Base-by-base conservation (phyloP, 2,888 invertebrate genomes). In the Pseudococcus jackbeardsleyi region DNA sequence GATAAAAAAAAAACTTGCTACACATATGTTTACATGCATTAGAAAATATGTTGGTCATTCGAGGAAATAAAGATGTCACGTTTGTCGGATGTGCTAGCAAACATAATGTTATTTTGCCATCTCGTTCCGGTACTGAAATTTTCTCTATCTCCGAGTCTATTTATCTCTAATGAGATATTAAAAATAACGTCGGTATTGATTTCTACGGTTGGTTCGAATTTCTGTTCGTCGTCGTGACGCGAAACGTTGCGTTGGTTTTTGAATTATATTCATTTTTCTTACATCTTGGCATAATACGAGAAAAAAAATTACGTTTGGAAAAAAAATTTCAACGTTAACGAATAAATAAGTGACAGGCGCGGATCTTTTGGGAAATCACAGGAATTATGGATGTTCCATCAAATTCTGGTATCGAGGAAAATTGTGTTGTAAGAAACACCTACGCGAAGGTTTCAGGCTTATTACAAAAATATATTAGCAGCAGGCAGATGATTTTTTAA, bases 101-200 rank as follows among this genome's bases (percentile, higher is more conserved):
- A 64, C 22, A 22, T 64, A 19, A 64, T 19, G 22, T 22, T 22
- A 3, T 22, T 64, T 64, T 64, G 8, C 11, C 1, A 64, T 64
- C 64, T 19, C 9, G 64, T 64, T 64, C 22, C 22, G 19, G 59
- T 59, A 8, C n/a, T 59, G 17, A 33, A 33, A 33, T 59, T 59
- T n/a, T 59, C 48, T 50, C 48, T 50, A 12, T 50, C 15, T 12
- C 1, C 11, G 11, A 4, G 15, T 50, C 48, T 50, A 8, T 59
- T 59, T n/a, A 59, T 59, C 59, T 59, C 19, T n/a, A 59, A 59
- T n/a, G 59, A 59, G 59, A 59, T 59, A 59, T 59, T n/a, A 59
- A 59, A n/a, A 59, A 59, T 59, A 59, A 8, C 59, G 59, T 59
- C n/a, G n/a, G 8, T 15, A 59, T 59, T 15, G 59, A 59, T 59